A percentile compares a stretch with the other conserved stretches of the same genome.
phyloP scores from a whole-genome alignment of 2,888 invertebrate species.

The Xanthia icteritia region DNA sequence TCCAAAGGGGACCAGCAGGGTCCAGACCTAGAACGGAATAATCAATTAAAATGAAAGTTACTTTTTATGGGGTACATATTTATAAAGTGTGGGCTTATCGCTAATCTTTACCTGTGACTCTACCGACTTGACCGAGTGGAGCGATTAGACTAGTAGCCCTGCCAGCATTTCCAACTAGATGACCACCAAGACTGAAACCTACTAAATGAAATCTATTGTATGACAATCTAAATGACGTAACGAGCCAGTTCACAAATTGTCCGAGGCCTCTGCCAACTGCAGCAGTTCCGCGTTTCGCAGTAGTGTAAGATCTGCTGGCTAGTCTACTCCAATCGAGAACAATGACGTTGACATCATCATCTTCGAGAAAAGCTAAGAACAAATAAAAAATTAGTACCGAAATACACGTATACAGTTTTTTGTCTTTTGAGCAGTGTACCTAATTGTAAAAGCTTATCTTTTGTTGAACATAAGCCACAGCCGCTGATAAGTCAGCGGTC shows the following conservation, averaged over 20 bases:
- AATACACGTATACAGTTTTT: too few relatives aligned
- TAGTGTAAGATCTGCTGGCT: neutral
- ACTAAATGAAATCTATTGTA: conserved; percentile 76
- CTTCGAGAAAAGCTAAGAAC: conserved; percentile 5
- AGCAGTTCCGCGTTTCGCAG: conserved; percentile 10
- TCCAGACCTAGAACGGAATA: conserved; percentile 76
- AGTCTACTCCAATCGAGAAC: conserved; percentile 10
- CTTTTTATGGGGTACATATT: neutral
- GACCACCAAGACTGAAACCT: conserved; percentile 86
- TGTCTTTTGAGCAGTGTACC: neutral
- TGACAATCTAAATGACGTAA: conserved; percentile 64
- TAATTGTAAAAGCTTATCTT: neutral
- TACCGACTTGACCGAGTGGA: conserved; percentile 67
- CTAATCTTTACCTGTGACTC: conserved; percentile 78
- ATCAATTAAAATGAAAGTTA: neutral
- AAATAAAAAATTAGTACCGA: too few relatives aligned
- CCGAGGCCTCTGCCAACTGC: conserved; percentile 71
- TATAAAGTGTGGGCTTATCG: neutral
- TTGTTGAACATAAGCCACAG: neutral
- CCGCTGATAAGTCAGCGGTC: too few relatives aligned
- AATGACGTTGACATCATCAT: conserved; percentile 8
- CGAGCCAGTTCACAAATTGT: conserved; percentile 75
- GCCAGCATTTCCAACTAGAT: conserved; percentile 82
- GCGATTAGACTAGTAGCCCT: conserved; percentile 65
- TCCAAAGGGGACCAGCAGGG: conserved; percentile 83